These are phyloP conservation scores for Caenorhabditis afra DNA, from an alignment of 2,888 invertebrate genomes.

Conservation along the genomic window DNA sequence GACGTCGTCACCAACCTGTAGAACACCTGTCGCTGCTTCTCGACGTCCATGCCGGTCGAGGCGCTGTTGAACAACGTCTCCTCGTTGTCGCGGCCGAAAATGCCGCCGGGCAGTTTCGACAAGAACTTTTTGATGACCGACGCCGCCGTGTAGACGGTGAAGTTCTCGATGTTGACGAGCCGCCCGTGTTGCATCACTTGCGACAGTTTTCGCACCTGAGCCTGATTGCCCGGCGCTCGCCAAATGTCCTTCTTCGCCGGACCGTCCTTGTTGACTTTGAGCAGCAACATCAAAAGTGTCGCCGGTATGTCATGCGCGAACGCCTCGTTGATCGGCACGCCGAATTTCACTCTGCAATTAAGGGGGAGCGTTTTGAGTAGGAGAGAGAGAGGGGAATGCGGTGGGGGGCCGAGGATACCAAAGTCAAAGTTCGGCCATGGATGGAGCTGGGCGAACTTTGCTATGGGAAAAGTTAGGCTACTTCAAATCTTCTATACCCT, in stretches of 20 bases:
- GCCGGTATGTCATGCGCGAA: slow-evolving; percentile 81
- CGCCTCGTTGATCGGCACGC: slow-evolving; percentile 80
- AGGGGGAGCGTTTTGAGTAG: no score
- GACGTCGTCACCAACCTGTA: slow-evolving; percentile 84
- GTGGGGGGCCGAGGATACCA: no score
- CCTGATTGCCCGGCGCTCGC: slow-evolving; percentile 94
- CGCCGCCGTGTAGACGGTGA: slow-evolving; percentile 97
- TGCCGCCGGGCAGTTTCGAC: slow-evolving; percentile 95
- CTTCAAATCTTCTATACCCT: no score
- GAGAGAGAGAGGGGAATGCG: no score
- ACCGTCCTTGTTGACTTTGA: slow-evolving; percentile 95
- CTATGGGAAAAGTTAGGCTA: no score
- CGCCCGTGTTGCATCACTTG: slow-evolving; percentile 81
- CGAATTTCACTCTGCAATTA: slow-evolving; percentile 79
- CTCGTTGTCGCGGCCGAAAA: slow-evolving; percentile 94
- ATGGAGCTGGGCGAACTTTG: no score
- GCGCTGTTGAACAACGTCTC: slow-evolving; percentile 91
- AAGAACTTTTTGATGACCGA: slow-evolving; percentile 98
- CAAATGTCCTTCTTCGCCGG: slow-evolving; percentile 94
- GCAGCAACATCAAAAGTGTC: slow-evolving; percentile 81
- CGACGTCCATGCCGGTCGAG: slow-evolving; percentile 85
- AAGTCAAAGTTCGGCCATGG: no score
- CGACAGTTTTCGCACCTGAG: slow-evolving; percentile 79
- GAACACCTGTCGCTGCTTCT: slow-evolving; percentile 92
- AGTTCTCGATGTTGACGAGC: slow-evolving; percentile 84